Evolutionary conservation across 2,888 invertebrate species (phyloP), one percentile per base, ranked within the genome.

Genomic region (Pantelozetes paolii): DNA sequence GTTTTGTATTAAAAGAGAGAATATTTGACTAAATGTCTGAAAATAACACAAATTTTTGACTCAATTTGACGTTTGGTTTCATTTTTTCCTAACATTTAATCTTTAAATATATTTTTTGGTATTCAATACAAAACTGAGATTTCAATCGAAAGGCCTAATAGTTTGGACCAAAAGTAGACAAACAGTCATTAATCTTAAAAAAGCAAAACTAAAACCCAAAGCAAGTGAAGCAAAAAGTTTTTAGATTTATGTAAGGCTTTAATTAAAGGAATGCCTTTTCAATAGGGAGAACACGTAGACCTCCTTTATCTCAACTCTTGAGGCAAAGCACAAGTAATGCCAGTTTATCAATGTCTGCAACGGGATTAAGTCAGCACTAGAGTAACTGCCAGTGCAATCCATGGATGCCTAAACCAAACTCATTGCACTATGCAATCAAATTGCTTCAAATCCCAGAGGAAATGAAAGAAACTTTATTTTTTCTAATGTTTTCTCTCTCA

Each of bases 231-330:
- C 40, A 23, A 67, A 62, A 42, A 20, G 18, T 67, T 62, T 30
- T 5, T 26, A 28, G 59, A 59, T 59, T 64, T 36, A 64, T 64
- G 20, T 69, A 69, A 67, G 36, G 45, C 59, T 72, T 62, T 72
- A 72, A 72, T 72, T 72, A 72, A 28, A 42, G 36, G 72, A 69
- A 72, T 72, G 72, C 72, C 72, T 72, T 36, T 72, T 72, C 72
- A 72, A 72, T 72, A 72, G 72, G 72, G 40, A 36, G 28, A 72
- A 72, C 72, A 72, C 72, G 72, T 72, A 71, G 26, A 71, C 3
- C 20, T 13, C 71, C 48, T 71, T 71, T 57, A 57, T 69, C 69
- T 69, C 5, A 69, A 20, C 45, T 69, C 36, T 42, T 15, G 42
- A 69, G 45, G 69, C n/a, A 26, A 30, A 59, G 42, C 28, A 69